Percentiles rank a stretch among this genome's conserved stretches.
Evolutionary conservation across 2,797 vertebrate species (phyloP).

Genomic region (Phrynocephalus guinanensis): DNA sequence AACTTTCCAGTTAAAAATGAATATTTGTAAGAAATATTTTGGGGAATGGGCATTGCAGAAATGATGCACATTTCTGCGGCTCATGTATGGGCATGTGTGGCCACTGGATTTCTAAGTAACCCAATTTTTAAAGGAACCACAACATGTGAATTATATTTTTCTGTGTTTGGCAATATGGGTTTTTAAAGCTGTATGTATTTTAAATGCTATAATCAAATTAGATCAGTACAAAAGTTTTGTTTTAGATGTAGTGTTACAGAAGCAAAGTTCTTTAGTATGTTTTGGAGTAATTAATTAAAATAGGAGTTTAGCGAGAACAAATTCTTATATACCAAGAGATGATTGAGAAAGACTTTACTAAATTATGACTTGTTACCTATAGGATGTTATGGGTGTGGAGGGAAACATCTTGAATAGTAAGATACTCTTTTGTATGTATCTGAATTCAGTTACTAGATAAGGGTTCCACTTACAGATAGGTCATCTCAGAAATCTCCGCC

Average conservation of each 20-base stretch:
- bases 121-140: neutral
- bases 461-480: neutral
- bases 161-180: neutral
- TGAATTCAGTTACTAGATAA: conserved; percentile 5
- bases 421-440: neutral
- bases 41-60: neutral
- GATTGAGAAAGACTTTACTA: neutral
- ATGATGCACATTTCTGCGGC: too few relatives aligned
- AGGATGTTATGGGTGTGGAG: neutral
- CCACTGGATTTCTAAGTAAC: neutral
- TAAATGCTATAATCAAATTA: neutral
- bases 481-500: neutral
- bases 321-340: neutral
- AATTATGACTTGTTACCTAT: neutral
- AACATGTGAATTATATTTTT: neutral
- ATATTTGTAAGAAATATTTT: neutral
- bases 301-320: neutral
- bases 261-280: neutral
- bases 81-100: too few relatives aligned
- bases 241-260: fast-evolving
- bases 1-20: too few relatives aligned
- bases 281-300: neutral
- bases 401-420: neutral
- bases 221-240: neutral
- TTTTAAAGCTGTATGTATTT: too few relatives aligned